Conservation (phyloP, 2,113 vertebrate species). For the Nannobrachium achirus region DNA sequence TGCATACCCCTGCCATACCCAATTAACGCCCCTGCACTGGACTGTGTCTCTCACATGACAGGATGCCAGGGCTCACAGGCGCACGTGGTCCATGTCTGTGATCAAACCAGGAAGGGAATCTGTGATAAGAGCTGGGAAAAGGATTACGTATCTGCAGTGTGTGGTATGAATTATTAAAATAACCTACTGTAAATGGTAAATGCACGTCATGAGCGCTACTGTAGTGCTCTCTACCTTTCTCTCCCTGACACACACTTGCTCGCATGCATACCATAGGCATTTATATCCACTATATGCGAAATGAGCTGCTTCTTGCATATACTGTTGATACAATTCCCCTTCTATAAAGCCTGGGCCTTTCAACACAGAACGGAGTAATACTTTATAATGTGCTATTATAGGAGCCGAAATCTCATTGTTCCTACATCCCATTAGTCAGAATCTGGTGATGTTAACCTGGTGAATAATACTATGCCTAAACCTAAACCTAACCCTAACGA, state of each 20-base stretch:
- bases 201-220: slow-evolving; percentile 24
- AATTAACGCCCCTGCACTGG: too few relatives aligned
- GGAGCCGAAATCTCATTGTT: too few relatives aligned
- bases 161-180: slow-evolving; percentile 37
- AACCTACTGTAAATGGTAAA: slow-evolving; percentile 59
- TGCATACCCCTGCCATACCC: too few relatives aligned
- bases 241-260: slow-evolving; percentile 1
- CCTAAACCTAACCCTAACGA: too few relatives aligned
- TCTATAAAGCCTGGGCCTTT: neutral
- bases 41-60: slow-evolving; percentile 59
- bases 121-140: slow-evolving; percentile 1
- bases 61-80: slow-evolving; percentile 39
- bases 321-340: slow-evolving; percentile 11
- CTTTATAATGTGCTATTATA: neutral
- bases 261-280: slow-evolving; percentile 33
- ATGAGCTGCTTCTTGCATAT: too few relatives aligned
- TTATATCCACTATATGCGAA: slow-evolving; percentile 5
- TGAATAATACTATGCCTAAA: slow-evolving; percentile 3
- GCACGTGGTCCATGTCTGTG: slow-evolving; percentile 22
- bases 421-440: too few relatives aligned
- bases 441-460: too few relatives aligned
- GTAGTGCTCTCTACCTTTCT: slow-evolving; percentile 12
- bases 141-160: neutral
- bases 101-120: slow-evolving; percentile 29
- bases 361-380: neutral